A percentile compares a stretch with the other conserved stretches of the same genome.
These are phyloP conservation scores for Cremastinae sp. DNA, from an alignment of 2,888 invertebrate genomes.

Conservation along the genomic window DNA sequence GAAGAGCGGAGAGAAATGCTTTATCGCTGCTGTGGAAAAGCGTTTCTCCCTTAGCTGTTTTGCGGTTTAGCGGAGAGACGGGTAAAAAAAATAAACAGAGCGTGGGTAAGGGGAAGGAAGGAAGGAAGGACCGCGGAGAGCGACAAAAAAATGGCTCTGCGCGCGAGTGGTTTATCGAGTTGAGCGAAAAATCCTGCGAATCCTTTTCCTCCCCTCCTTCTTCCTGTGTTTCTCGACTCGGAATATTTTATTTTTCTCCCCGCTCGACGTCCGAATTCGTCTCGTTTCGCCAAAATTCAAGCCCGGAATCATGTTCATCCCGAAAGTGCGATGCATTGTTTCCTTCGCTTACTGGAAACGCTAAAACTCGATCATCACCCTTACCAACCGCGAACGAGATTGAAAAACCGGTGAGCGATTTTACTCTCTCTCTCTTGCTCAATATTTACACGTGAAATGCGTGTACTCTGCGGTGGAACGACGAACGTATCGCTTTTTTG, in stretches of 20 bases:
- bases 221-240: too few species aligned
- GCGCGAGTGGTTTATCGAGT: slow-evolving; percentile 58
- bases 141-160: slow-evolving; percentile 35
- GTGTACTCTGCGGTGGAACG: neutral
- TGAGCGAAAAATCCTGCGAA: slow-evolving; percentile 35
- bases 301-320: too few species aligned
- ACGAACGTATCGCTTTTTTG: neutral
- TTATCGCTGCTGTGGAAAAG: slow-evolving; percentile 23
- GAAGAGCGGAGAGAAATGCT: neutral
- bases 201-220: slow-evolving; percentile 16
- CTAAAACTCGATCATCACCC: neutral
- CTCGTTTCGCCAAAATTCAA: neutral
- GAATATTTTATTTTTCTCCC: slow-evolving; percentile 16
- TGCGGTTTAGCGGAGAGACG: slow-evolving; percentile 29
- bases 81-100: slow-evolving; percentile 29
- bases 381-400: neutral
- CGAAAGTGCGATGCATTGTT: too few species aligned
- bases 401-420: neutral
- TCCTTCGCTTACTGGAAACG: neutral
- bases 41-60: slow-evolving; percentile 22
- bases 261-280: neutral
- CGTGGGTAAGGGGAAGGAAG: slow-evolving; percentile 4
- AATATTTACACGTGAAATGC: neutral
- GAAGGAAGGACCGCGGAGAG: neutral
- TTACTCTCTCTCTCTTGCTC: neutral